Evolutionary conservation across 2,888 invertebrate species (phyloP), one percentile per base, ranked within the genome.

Genomic region (Phrixothrix hirtus): DNA sequence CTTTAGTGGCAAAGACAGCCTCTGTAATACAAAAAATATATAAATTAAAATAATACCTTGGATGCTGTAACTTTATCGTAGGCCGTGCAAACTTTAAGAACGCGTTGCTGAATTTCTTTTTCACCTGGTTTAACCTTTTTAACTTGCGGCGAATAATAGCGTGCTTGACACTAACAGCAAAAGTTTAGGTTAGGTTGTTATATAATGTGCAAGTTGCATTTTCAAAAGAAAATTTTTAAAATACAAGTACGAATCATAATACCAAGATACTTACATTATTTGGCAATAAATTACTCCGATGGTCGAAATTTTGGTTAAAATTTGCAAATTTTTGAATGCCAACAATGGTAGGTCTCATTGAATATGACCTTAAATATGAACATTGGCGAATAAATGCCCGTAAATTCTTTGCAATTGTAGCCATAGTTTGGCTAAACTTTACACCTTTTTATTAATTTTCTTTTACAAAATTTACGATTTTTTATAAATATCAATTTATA

Each of bases 41-140:
- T 64, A 65, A 43, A 64, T 60, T 69, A 65, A 72, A 63, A 61
- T 69, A 65, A 72, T 86, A 94, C 94, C 92, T 94, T 89, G 65
- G 86, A 84, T 62, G 85, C 83, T 65, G 86, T 83, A 69, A 94
- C 85, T 85, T 95, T 95, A 83, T 95, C 94, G 79, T 89, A 94
- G 59, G 89, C 84, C 66, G 83, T 81, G 78, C 93, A 86, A 70
- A 94, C 92, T 84, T 90, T 88, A 72, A 95, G 76, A 55, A 95
- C 92, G 70, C 94, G 85, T 55, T 88, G 83, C 75, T 85, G 79
- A 66, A 94, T 86, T 72, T 88, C 83, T 70, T 84, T 79, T 69
- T 79, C 74, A 31, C 84, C 79, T 60, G 78, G 79, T 73, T 83
- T 84, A 55, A 75, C 60, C 66, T 77, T 76, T 58, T 76, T 59